phyloP scores from a whole-genome alignment of 2,888 invertebrate genomes.

The Lymantria monacha region DNA sequence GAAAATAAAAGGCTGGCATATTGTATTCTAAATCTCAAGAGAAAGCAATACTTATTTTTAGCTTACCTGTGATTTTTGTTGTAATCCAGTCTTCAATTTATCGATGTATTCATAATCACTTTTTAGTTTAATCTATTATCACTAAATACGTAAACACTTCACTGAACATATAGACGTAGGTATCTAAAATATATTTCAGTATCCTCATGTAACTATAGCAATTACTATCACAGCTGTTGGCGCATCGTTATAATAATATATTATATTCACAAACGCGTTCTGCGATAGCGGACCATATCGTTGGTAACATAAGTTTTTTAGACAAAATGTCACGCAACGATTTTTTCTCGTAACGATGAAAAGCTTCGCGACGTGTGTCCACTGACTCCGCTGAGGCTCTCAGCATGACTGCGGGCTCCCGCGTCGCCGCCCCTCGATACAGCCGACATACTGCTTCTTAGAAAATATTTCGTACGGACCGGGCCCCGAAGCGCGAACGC shows the following conservation, averaged over 20 bases:
- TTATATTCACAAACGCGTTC: slow-evolving; percentile 45
- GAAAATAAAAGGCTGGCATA: too few species aligned
- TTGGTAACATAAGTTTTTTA: slow-evolving; percentile 58
- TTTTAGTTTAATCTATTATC: slow-evolving; percentile 45
- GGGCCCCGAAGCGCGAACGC: slow-evolving; percentile 66
- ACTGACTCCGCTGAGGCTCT: slow-evolving; percentile 75
- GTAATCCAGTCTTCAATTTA: slow-evolving; percentile 33
- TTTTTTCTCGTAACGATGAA: slow-evolving; percentile 70
- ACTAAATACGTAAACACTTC: slow-evolving; percentile 65
- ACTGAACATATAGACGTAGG: slow-evolving; percentile 53
- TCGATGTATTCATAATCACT: slow-evolving; percentile 31
- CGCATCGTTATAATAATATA: slow-evolving; percentile 68
- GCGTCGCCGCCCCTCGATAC: slow-evolving; percentile 76
- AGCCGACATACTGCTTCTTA: slow-evolving; percentile 77
- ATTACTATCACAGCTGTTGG: slow-evolving; percentile 66
- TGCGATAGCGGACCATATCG: slow-evolving; percentile 35
- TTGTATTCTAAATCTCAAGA: too few species aligned
- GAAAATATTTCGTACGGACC: slow-evolving; percentile 62
- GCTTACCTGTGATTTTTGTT: slow-evolving; percentile 18
- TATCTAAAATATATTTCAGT: slow-evolving; percentile 63
- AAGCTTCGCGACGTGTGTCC: slow-evolving; percentile 76
- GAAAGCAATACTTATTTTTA: background rate
- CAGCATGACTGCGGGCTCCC: slow-evolving; percentile 82
- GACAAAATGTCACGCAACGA: slow-evolving; percentile 63
- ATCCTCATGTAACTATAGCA: slow-evolving; percentile 61